phyloP scores from a whole-genome alignment of 2,888 invertebrate genomes.

The Stenolophus ochropezus region DNA sequence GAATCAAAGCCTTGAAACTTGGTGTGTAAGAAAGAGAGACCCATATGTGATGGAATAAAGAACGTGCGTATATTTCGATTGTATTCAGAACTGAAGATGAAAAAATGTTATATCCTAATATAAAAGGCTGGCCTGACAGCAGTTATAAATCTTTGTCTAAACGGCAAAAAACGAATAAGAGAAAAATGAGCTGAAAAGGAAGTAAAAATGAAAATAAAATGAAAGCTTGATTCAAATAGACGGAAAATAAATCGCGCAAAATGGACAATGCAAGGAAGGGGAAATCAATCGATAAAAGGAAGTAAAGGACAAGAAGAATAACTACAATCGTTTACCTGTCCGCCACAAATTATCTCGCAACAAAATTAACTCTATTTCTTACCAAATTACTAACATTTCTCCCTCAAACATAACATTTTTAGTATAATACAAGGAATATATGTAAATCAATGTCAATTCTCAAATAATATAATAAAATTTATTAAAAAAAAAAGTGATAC shows the following conservation, averaged over 20 bases:
- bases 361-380: constrained; percentile 32
- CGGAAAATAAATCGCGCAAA: constrained; percentile 69
- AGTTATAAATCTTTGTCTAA: constrained; percentile 73
- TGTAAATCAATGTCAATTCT: no score
- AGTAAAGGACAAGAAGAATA: constrained; percentile 32
- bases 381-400: not conserved
- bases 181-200: constrained; percentile 71
- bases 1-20: not conserved
- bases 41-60: constrained; percentile 27
- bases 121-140: constrained; percentile 72
- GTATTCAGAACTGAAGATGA: constrained; percentile 66
- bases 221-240: constrained; percentile 71
- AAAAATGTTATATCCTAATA: constrained; percentile 73
- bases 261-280: constrained; percentile 55
- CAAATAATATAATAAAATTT: no score
- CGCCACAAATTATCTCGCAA: not conserved
- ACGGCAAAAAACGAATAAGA: constrained; percentile 71
- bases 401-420: not conserved
- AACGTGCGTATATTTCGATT: constrained; percentile 51
- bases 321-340: constrained; percentile 30
- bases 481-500: no score
- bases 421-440: no score
- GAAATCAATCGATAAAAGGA: constrained; percentile 48
- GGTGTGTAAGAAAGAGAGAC: not conserved
- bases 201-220: constrained; percentile 71